Evolutionary conservation across 2,888 invertebrate species (phyloP).

Genomic region (Candidula unifasciata): DNA sequence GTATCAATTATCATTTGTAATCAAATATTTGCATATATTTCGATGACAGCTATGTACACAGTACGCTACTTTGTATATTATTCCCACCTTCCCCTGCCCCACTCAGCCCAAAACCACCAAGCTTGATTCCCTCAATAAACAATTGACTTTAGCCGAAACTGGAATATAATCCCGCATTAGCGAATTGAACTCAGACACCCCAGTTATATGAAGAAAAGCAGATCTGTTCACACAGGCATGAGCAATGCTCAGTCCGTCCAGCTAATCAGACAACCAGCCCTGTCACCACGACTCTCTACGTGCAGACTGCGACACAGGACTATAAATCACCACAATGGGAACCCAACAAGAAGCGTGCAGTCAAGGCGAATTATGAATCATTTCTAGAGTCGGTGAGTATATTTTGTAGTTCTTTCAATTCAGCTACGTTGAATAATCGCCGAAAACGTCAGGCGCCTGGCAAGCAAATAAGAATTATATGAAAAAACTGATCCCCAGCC

Average conservation of each 20-base stretch:
- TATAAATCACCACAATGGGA: constrained; percentile 34
- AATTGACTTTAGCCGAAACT: constrained; percentile 6
- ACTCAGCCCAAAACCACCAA: neutral
- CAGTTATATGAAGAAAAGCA: constrained; percentile 15
- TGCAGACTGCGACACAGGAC: neutral
- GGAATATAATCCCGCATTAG: constrained; percentile 21
- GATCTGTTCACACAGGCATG: constrained; percentile 30
- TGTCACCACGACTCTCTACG: constrained; percentile 29
- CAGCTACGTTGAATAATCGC: constrained; percentile 34
- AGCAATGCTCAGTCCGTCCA: constrained; percentile 39
- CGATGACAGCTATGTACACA: neutral
- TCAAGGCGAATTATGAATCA: constrained; percentile 39
- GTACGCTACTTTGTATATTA: neutral
- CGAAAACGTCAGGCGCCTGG: constrained; percentile 32
- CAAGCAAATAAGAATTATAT: constrained; percentile 48
- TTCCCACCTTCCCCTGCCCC: no score
- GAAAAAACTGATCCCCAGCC: constrained; percentile 42
- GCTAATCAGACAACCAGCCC: constrained; percentile 34
- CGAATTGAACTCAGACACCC: constrained; percentile 38
- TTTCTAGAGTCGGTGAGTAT: constrained; percentile 31
- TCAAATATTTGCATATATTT: neutral
- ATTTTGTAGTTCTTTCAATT: constrained; percentile 40
- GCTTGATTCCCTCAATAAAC: constrained; percentile 3
- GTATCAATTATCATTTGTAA: no score
- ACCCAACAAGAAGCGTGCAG: constrained; percentile 25